Base-by-base conservation (phyloP, 1,140 invertebrate species). In the Hesperophylax magnus region DNA sequence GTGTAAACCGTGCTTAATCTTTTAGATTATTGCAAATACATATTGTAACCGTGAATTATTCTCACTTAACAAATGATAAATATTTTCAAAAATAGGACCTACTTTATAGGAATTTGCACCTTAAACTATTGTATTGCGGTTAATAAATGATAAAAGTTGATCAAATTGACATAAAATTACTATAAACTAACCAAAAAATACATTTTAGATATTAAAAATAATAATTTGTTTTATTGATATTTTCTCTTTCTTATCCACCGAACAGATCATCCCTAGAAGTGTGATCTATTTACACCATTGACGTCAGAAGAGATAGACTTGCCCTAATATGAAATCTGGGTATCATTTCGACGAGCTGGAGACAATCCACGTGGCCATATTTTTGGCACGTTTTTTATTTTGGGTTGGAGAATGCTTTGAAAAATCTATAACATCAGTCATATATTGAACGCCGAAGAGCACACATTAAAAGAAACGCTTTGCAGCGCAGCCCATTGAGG, bases 201-300 rank as follows among this genome's bases (percentile, higher is more conserved):
- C 58, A 61, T 61, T 67, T 67, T 67, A 67, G 63, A 27, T 31
- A 67, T 67, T 47, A 67, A 67, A 67, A 27, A 67, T 67, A 67
- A 34, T 27, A 17, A 39, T 67, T 67, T 34, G 9, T 34, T 67
- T 61, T 67, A 31, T 67, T 67, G 1, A 67, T 67, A 11, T 14
- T 47, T 47, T 47, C 9, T 47, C 6, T 47, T 8, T 22, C 61
- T 24, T 17, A 47, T 14, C 2, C 39, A 47, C 39, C 8, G 39
- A 14, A 47, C 39, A 47, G 11, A 14, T 47, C 11, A 14, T 14
- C 3, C 39, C 39, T 14, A 47, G 9, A 47, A 47, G 3, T 14
- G 39, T 47, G 11, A 47, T 47, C 11, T 47, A 47, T n/a, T n/a
- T n/a, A n/a, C n/a, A n/a, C n/a, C n/a, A n/a, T n/a, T n/a, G n/a